phyloP scores from a whole-genome alignment of 2,113 vertebrate genomes.

The Lycocorax pyrrhopterus region DNA sequence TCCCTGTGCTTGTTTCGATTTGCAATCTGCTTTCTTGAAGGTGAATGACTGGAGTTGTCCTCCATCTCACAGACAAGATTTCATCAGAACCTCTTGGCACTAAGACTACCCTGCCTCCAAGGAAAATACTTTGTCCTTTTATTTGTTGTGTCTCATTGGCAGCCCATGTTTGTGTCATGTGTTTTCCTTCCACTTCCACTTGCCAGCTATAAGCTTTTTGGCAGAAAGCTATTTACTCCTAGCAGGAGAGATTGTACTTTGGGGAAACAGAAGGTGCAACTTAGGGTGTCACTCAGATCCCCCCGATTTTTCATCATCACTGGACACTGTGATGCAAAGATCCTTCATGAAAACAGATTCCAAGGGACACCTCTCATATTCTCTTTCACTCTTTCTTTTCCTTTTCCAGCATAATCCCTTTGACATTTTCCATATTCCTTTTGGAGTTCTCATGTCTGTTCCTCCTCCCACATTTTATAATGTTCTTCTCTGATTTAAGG shows the following conservation, averaged over 20 bases:
- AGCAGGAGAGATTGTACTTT: not conserved
- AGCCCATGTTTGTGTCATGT: not conserved
- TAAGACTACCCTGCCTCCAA: not conserved
- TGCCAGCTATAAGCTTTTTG: not conserved
- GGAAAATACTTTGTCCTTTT: not conserved
- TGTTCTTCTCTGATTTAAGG: not conserved
- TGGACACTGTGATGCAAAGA: not conserved
- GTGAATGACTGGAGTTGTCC: not conserved
- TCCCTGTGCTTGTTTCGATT: not conserved
- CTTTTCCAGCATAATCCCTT: not conserved
- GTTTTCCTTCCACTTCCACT: not conserved
- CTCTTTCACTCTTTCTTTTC: not conserved
- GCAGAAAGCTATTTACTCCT: not conserved
- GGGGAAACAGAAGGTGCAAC: not conserved
- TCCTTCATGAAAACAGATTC: not conserved
- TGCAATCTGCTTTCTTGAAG: not conserved
- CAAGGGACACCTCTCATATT: not conserved
- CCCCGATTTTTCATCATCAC: not conserved
- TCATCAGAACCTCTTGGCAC: not conserved
- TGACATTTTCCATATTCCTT: not conserved
- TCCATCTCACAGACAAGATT: not conserved
- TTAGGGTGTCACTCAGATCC: not conserved
- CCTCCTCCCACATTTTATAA: not conserved
- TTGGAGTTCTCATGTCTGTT: not conserved
- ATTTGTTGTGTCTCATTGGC: not conserved